Conservation (phyloP, 1,140 invertebrate genomes). For the Drosophila lacertosa region DNA sequence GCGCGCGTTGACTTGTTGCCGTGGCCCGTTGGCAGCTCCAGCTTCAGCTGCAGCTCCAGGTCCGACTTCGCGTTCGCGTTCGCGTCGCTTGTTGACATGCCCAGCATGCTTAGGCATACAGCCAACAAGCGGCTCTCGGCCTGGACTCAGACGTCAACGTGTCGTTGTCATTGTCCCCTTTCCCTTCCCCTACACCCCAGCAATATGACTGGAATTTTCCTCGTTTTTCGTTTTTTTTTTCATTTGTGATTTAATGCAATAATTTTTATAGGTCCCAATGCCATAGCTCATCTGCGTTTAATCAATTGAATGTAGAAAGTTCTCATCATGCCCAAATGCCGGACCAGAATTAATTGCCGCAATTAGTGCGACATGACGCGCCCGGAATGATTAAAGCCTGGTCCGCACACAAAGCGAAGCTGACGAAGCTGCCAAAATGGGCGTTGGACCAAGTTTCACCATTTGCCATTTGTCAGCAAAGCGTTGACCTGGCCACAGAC, state of each 20-base stretch:
- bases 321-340: slow-evolving; percentile 26
- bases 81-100: slow-evolving; percentile 80
- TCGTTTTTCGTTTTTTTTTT: not conserved
- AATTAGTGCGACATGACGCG: slow-evolving; percentile 68
- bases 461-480: slow-evolving; percentile 11
- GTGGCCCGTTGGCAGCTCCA: slow-evolving; percentile 36
- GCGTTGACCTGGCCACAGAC: not conserved
- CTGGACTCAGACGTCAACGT: slow-evolving; percentile 63
- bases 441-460: slow-evolving; percentile 19
- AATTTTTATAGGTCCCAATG: slow-evolving; percentile 32
- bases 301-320: slow-evolving; percentile 43
- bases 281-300: slow-evolving; percentile 20
- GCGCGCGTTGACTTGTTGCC: slow-evolving; percentile 69
- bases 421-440: slow-evolving; percentile 11
- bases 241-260: slow-evolving; percentile 34
- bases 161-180: slow-evolving; percentile 40
- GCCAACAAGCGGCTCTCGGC: slow-evolving; percentile 33
- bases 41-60: slow-evolving; percentile 36
- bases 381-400: slow-evolving; percentile 54
- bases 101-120: slow-evolving; percentile 75
- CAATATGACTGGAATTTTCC: slow-evolving; percentile 27
- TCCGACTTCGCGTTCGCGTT: too few species aligned
- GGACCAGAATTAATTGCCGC: slow-evolving; percentile 65
- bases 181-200: not conserved
- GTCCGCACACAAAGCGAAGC: not conserved